A percentile compares a stretch with the other conserved stretches of the same genome.
These are phyloP conservation scores for Thalassarche chlororhynchos DNA, from an alignment of 2,113 vertebrate genomes.

Conservation along the genomic window DNA sequence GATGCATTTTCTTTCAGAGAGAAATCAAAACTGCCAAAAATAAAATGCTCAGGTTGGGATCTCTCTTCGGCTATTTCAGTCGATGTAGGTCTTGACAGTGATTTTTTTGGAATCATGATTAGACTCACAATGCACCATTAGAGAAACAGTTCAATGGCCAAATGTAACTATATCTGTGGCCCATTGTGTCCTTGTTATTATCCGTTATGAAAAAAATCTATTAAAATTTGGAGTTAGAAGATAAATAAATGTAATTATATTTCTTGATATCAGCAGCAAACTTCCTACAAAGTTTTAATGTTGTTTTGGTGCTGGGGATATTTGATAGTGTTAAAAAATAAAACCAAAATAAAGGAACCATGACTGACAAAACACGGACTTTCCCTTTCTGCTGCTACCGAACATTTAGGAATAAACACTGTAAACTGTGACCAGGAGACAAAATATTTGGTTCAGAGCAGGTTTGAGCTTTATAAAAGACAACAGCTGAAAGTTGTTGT, in stretches of 20 bases:
- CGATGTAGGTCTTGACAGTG: neutral
- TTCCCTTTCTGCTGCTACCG: neutral
- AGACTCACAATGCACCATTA: neutral
- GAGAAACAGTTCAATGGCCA: neutral
- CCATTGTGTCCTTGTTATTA: neutral
- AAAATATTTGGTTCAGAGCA: neutral
- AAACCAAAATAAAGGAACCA: neutral
- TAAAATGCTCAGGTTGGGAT: neutral
- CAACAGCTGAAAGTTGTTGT: neutral
- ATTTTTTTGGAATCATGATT: neutral
- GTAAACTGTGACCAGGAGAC: neutral
- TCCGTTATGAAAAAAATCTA: neutral
- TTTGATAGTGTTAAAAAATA: neutral
- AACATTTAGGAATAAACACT: neutral
- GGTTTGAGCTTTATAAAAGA: neutral
- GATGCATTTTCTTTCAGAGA: neutral
- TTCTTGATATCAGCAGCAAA: neutral
- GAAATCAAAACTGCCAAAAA: neutral
- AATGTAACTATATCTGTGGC: neutral
- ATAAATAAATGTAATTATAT: neutral
- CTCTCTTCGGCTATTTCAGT: neutral
- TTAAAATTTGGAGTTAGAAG: neutral
- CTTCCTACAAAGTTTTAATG: neutral
- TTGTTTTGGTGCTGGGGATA: neutral
- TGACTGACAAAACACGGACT: neutral